phyloP scores from a whole-genome alignment of 2,888 invertebrate species.

The Cheilosia scutellata region DNA sequence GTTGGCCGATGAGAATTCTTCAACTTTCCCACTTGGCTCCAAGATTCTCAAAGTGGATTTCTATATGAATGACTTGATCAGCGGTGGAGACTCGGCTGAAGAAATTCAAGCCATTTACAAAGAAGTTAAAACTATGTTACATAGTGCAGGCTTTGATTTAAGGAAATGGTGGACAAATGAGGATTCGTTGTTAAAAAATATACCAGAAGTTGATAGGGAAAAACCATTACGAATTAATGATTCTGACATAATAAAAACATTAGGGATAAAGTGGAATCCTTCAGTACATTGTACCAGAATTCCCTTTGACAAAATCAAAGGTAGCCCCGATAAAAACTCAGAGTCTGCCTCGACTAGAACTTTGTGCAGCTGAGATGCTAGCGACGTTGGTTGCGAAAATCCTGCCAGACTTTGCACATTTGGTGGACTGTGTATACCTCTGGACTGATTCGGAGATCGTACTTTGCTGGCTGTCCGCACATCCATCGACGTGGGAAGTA shows the following conservation, averaged over 20 bases:
- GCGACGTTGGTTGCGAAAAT: too few relatives aligned
- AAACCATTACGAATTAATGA: constrained; percentile 25
- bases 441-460: too few relatives aligned
- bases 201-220: constrained; percentile 6
- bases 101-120: neutral
- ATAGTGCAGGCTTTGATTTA: constrained; percentile 17
- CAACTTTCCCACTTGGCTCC: neutral
- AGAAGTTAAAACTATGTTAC: constrained; percentile 3
- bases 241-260: constrained; percentile 9
- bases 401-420: too few relatives aligned
- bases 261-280: too few relatives aligned
- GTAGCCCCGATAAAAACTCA: too few relatives aligned
- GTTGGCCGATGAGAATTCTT: neutral
- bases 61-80: constrained; percentile 54
- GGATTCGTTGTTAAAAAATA: neutral
- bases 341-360: too few relatives aligned
- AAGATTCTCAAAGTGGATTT: neutral
- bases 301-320: too few relatives aligned
- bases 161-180: constrained; percentile 44
- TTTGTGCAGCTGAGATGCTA: too few relatives aligned
- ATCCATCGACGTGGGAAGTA: too few relatives aligned
- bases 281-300: too few relatives aligned
- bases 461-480: too few relatives aligned
- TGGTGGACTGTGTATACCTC: too few relatives aligned
- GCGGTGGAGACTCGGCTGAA: constrained; percentile 7